These are phyloP conservation scores for Kradibia gibbosae DNA, from an alignment of 1,140 invertebrate genomes.

Conservation along the genomic window DNA sequence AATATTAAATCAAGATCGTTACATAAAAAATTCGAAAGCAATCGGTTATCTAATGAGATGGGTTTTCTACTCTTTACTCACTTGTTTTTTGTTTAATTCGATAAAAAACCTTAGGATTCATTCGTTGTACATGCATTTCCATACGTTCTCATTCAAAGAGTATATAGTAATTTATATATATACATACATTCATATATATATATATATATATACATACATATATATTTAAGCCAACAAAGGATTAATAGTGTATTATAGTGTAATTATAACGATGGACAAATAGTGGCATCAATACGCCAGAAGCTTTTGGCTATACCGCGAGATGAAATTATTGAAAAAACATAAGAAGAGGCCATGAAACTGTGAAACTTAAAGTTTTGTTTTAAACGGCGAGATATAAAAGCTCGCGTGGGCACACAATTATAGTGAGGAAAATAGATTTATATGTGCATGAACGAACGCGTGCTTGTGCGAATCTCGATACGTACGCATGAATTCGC, in stretches of 20 bases:
- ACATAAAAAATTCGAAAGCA: not conserved
- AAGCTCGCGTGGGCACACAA: conserved; percentile 27
- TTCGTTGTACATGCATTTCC: conserved; percentile 39
- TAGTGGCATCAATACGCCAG: not conserved
- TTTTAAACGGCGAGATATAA: conserved; percentile 20
- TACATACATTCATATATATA: not conserved
- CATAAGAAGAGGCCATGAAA: conserved; percentile 39
- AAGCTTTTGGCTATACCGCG: not conserved
- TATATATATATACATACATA: not conserved
- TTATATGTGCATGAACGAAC: conserved; percentile 15
- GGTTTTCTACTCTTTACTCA: not conserved
- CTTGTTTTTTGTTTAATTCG: conserved; percentile 7
- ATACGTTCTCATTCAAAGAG: conserved; percentile 24
- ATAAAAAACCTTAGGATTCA: not conserved
- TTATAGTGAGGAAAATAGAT: conserved; percentile 39
- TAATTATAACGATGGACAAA: conserved; percentile 44
- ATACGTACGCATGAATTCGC: not conserved
- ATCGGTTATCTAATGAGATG: conserved; percentile 36
- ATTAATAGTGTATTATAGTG: conserved; percentile 48
- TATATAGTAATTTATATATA: not conserved
- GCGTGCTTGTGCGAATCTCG: conserved; percentile 1
- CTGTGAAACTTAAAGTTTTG: conserved; percentile 44
- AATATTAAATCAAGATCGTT: not conserved
- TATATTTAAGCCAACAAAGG: not conserved
- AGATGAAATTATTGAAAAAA: not conserved